Base-by-base conservation (phyloP, 2,888 invertebrate genomes). In the Drosophila kuntzei region DNA sequence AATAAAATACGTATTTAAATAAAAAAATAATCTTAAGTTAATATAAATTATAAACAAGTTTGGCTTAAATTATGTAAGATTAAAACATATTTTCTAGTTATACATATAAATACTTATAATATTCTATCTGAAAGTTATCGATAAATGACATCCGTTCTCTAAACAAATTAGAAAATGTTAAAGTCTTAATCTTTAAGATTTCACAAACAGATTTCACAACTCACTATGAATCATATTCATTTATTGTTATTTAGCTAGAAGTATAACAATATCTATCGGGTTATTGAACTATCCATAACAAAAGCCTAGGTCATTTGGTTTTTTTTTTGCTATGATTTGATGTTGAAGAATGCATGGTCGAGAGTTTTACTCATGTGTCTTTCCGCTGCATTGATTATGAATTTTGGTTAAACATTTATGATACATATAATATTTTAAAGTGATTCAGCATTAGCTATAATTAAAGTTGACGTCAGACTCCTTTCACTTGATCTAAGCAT, bases 1-100 rank as follows among this genome's bases (percentile, higher is more conserved):
- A 61, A 60, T 71, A 71, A 39, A 71, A 71, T 60, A 58, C 55
- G 64, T 59, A 43, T 74, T 74, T 46, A 65, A 74, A 74, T 54
- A 25, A 54, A 41, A 34, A 34, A 60, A 57, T 36, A 66, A 61
- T 60, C 50, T 16, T 20, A 18, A 18, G 22, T 32, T 46, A 14
- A 18, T 53, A 14, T 32, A 3, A 22, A 49, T 39, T 55, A 47
- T 46, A 72, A 76, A 72, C 72, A 47, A 68, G 76, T 76, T 75
- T 76, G 20, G n/a, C 20, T 20, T 39, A 39, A 66, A 55, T 51
- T 71, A 75, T 75, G 74, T 66, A 61, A 71, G 70, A 47, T 37
- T 16, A 44, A 61, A 51, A 50, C 32, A 55, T 58, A 61, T 57
- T 65, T 57, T 20, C 9, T 22, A 39, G 34, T 16, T 59, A 51